phyloP scores from a whole-genome alignment of 2,888 invertebrate genomes.

The Polymixis flavicincta region DNA sequence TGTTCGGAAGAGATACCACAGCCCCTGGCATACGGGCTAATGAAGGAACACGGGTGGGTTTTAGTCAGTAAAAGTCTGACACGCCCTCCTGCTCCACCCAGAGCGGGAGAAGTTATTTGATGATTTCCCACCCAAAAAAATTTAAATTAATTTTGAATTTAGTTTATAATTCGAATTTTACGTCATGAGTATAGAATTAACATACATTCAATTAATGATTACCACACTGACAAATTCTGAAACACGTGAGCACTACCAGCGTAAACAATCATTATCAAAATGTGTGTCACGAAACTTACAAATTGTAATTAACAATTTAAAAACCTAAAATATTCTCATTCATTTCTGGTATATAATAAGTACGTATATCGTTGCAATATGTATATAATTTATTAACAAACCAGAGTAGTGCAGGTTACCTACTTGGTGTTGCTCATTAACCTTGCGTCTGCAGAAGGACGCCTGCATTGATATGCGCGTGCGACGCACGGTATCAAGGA shows the following conservation, averaged over 20 bases:
- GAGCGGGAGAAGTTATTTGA: no score
- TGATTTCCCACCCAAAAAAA: no score
- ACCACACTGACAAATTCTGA: no score
- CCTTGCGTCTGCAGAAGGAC: conserved; percentile 40
- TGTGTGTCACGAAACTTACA: background rate
- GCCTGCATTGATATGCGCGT: conserved; percentile 17
- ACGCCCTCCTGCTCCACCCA: no score
- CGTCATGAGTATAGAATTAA: no score
- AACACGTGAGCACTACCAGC: background rate
- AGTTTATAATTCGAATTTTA: no score
- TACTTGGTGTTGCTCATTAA: conserved; percentile 2
- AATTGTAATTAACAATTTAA: background rate
- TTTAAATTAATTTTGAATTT: no score
- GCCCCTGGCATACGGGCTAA: no score
- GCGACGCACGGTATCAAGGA: conserved; percentile 27
- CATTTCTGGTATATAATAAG: conserved; percentile 8
- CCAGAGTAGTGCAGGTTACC: conserved; percentile 19
- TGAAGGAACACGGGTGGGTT: no score
- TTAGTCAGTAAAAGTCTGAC: no score
- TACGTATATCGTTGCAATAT: background rate
- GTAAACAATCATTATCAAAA: conserved; percentile 1
- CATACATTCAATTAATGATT: no score
- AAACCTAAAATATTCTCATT: background rate
- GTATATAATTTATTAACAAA: conserved; percentile 1
- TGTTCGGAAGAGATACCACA: no score